Base-by-base conservation (phyloP, 2,113 vertebrate genomes). In the Todiramphus saurophagus region DNA sequence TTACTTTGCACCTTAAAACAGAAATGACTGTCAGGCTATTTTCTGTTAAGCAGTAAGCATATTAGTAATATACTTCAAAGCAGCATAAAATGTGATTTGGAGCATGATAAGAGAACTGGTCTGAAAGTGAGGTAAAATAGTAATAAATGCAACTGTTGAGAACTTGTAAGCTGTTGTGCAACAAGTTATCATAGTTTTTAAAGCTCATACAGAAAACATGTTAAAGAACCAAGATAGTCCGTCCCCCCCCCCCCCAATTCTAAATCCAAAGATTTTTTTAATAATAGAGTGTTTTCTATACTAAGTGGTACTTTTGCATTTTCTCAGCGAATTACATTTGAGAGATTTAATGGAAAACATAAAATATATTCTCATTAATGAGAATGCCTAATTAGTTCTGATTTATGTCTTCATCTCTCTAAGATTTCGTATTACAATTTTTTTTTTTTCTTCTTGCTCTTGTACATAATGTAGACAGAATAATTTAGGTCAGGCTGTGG, bases 51-150 rank as follows among this genome's bases (percentile, higher is more conserved):
- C 95, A 96, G 78, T 94, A 91, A 90, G 67, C 69, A 82, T 83
- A 96, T 91, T 95, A 86, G 84, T 89, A 96, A 94, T 12, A 74
- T 88, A 96, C 96, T 97, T 97, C 97, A 97, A 97, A 97, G 95
- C 70, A 94, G 87, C 88, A 74, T 94, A 94, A 96, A 96, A 93
- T 96, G 76, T 91, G 95, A 96, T 97, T 95, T 97, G 96, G 94
- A 97, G 75, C 80, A 70, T 76, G 96, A 96, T 97, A 97, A 97
- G 95, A 97, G 92, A 94, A 77, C 79, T 67, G 81, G 60, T 73
- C 95, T 88, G 74, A 96, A 96, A 97, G n/a, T 67, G 93, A 94
- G 93, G 94, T 88, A 96, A 93, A 97, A 94, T 74, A 41, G 86
- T 95, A 94, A 94, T 94, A 83, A 94, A 90, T 2, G 46, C 70